These are phyloP conservation scores for Chloroceryle aenea DNA, from an alignment of 2,113 vertebrate genomes.

Conservation along the genomic window DNA sequence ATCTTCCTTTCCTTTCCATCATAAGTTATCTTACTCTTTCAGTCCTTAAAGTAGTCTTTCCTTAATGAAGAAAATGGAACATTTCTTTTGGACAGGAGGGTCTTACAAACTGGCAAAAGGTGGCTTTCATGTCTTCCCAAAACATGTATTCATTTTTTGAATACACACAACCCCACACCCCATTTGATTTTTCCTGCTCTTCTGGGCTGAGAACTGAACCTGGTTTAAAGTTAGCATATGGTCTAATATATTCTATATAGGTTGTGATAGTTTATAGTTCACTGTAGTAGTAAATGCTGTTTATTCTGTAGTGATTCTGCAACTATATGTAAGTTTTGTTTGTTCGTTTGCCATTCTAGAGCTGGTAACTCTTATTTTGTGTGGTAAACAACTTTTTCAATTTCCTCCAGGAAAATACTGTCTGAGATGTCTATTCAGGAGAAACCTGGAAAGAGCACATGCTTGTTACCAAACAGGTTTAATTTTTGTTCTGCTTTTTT, in stretches of 20 bases:
- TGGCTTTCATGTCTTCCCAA: not conserved
- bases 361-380: not conserved
- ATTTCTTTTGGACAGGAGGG: not conserved
- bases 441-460: not conserved
- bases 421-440: not conserved
- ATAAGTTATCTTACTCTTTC: not conserved
- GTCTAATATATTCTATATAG: not conserved
- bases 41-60: not conserved
- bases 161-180: not conserved
- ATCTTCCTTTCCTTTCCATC: not conserved
- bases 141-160: not conserved
- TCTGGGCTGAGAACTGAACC: not conserved
- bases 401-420: not conserved
- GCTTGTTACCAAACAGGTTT: not conserved
- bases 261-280: not conserved
- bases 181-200: not conserved
- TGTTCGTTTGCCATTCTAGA: not conserved
- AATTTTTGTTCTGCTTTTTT: slow-evolving; percentile 4
- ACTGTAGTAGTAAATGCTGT: not conserved
- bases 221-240: not conserved
- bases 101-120: not conserved
- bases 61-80: not conserved
- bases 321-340: not conserved
- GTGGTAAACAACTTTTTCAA: not conserved
- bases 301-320: not conserved